phyloP scores from a whole-genome alignment of 2,797 vertebrate genomes.

The Salmo trutta region DNA sequence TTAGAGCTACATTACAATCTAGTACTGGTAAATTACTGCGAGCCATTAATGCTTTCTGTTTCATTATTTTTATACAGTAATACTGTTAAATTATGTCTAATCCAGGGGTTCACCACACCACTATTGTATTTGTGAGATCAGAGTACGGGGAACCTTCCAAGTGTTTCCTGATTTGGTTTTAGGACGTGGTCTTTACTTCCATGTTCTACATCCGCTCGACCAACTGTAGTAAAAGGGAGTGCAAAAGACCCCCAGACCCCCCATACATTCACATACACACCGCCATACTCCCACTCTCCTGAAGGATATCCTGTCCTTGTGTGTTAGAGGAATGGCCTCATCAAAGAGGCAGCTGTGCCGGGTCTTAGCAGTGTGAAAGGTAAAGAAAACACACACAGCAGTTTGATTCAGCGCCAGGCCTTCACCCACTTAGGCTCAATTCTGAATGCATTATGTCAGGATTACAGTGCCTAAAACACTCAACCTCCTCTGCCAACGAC shows the following conservation, averaged over 20 bases:
- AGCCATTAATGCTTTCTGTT: neutral
- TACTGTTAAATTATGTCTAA: neutral
- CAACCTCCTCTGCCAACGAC: neutral
- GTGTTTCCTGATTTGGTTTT: neutral
- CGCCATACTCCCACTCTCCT: neutral
- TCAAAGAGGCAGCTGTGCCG: neutral
- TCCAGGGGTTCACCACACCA: neutral
- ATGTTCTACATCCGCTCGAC: neutral
- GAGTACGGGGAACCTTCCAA: neutral
- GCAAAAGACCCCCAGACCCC: neutral
- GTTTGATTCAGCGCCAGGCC: neutral
- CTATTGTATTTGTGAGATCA: too few species aligned
- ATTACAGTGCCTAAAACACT: neutral
- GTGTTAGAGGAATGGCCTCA: neutral
- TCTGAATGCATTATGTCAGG: neutral
- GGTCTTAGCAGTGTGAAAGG: neutral
- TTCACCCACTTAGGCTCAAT: neutral
- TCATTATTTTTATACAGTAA: too few species aligned
- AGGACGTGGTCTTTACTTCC: neutral
- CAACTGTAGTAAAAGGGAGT: neutral
- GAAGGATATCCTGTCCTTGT: constrained; percentile 4
- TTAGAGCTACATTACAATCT: neutral
- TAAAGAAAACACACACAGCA: neutral
- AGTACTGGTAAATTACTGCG: neutral
- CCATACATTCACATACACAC: neutral